phyloP scores from a whole-genome alignment of 2,113 vertebrate genomes.

The Gallinago undulata region DNA sequence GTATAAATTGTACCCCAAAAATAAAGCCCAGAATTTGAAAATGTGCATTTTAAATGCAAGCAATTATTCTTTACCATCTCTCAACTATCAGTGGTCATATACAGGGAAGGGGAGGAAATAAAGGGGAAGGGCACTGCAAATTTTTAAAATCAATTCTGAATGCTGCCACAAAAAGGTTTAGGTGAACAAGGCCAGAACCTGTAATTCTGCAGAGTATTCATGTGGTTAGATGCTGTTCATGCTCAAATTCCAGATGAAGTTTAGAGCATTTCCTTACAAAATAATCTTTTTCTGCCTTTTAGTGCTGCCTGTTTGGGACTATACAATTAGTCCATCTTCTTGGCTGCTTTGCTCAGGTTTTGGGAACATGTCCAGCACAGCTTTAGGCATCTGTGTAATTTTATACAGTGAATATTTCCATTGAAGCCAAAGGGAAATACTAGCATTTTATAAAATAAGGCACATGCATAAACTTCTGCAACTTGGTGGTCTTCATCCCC shows the following conservation, averaged over 20 bases:
- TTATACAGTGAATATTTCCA: not conserved
- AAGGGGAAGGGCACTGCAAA: not conserved
- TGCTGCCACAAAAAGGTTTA: not conserved
- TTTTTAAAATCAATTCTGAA: not conserved
- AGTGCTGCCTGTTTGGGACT: not conserved
- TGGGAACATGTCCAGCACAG: not conserved
- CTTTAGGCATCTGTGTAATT: constrained; percentile 6
- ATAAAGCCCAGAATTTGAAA: constrained; percentile 20
- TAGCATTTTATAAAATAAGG: not conserved
- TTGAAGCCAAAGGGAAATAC: not conserved
- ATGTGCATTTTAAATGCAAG: not conserved
- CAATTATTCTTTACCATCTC: not conserved
- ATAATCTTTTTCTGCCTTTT: not conserved
- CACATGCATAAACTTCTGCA: not conserved
- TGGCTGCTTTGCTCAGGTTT: constrained; percentile 21
- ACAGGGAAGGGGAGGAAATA: not conserved
- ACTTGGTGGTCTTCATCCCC: not conserved
- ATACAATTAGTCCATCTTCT: not conserved
- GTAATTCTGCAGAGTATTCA: not conserved
- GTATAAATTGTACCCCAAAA: constrained; percentile 15
- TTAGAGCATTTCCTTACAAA: not conserved
- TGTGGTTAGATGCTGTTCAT: not conserved
- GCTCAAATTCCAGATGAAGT: not conserved
- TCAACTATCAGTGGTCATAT: not conserved
- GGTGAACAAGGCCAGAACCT: not conserved